A percentile compares a stretch with the other conserved stretches of the same genome.
phyloP scores from a whole-genome alignment of 2,797 vertebrate genomes.

The Lagorchestes hirsutus region DNA sequence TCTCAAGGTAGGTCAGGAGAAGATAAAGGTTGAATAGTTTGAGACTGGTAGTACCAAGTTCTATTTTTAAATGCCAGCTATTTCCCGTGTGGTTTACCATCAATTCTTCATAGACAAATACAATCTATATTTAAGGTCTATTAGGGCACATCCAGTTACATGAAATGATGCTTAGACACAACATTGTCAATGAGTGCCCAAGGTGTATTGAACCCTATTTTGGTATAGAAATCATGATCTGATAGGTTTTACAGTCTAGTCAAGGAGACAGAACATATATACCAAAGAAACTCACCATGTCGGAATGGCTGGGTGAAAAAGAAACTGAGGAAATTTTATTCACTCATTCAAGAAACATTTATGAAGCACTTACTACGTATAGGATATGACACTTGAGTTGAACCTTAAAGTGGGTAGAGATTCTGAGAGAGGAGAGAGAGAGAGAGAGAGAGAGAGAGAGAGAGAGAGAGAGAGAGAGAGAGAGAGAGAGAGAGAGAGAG shows the following conservation, averaged over 20 bases:
- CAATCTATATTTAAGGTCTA: neutral
- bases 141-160: neutral
- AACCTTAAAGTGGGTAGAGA: neutral
- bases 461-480: neutral
- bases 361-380: neutral
- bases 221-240: neutral
- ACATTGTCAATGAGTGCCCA: neutral
- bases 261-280: neutral
- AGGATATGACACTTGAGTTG: neutral
- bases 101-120: neutral
- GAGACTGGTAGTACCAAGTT: neutral
- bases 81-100: neutral
- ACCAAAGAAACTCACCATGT: neutral
- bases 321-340: neutral
- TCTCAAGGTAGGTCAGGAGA: neutral
- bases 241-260: neutral
- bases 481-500: neutral
- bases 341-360: neutral
- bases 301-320: neutral
- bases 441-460: neutral
- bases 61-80: neutral
- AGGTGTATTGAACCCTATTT: neutral
- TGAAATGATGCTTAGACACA: neutral
- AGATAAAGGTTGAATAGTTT: neutral
- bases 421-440: neutral